Base-by-base conservation (phyloP, 2,113 vertebrate genomes). In the Lamprotornis superbus region DNA sequence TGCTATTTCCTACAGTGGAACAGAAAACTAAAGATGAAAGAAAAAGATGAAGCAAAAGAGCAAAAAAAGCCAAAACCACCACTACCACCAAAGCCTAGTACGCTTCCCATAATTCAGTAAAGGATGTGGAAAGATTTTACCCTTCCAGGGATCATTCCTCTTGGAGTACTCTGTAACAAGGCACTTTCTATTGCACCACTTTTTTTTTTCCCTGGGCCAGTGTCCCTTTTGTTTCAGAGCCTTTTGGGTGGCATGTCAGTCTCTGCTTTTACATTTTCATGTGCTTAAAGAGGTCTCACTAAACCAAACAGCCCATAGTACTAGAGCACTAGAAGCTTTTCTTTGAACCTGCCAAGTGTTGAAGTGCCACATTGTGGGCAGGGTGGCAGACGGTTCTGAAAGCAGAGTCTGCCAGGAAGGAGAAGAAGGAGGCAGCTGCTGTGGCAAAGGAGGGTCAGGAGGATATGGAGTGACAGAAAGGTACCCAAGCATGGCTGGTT, bases 311-410 rank as follows among this genome's bases (percentile, higher is more conserved):
- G 37, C 75, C 40, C 59, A 18, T 37, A 46, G 37, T 18, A 35
- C 13, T 20, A 16, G 63, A 69, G 68, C 63, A 55, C 46, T 42
- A 30, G 31, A 74, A 85, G 23, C 39, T 91, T 60, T 86, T 16
- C 77, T 94, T 80, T 83, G 61, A 87, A 61, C 40, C 33, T 93
- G 69, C 30, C 22, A 50, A 89, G 69, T 57, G 70, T 25, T 83
- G 52, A 87, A 87, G 88, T 71, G 37, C 71, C 55, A 46, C 39
- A 4, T 0, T 67, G 79, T 80, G 75, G 85, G 71, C 56, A 93
- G 49, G 37, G 79, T 77, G 59, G 70, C 86, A 94, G 85, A 74
- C 75, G 13, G 46, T 15, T 93, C 74, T 63, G 49, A 86, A 50
- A 87, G 40, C 28, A 19, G 27, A 78, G 64, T 39, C 84, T 71